Percentiles rank a stretch among this genome's conserved stretches.
Conservation (phyloP, 2,797 vertebrate species). For the Phrynocephalus guinanensis region DNA sequence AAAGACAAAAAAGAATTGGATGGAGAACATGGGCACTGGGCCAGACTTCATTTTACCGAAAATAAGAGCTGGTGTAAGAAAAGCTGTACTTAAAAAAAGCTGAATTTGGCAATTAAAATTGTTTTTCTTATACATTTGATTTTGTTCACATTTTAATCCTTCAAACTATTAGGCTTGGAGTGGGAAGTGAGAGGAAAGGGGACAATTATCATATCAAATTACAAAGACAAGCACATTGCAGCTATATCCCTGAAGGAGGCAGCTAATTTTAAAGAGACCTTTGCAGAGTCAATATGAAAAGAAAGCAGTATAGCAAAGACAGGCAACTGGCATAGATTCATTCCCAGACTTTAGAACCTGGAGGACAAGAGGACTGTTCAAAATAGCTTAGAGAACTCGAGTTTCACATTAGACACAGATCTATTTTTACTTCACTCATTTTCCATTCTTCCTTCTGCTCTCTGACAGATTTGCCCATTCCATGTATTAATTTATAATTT, state of each 20-base stretch:
- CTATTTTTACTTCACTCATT: conserved; percentile 29
- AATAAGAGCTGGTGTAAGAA: neutral
- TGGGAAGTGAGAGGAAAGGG: neutral
- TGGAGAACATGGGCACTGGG: neutral
- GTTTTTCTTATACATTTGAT: conserved; percentile 14
- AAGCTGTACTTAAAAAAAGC: neutral
- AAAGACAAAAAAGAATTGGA: no score
- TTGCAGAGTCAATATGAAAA: conserved; percentile 15
- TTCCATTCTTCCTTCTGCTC: conserved; percentile 33
- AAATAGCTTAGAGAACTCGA: conserved; percentile 18
- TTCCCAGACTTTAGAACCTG: conserved; percentile 30
- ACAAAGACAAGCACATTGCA: conserved; percentile 3
- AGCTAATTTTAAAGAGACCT: neutral
- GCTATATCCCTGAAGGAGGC: neutral
- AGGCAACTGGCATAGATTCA: conserved; percentile 24
- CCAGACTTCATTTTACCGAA: neutral
- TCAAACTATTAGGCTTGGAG: conserved; percentile 1
- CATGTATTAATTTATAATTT: conserved; percentile 63
- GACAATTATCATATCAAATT: neutral
- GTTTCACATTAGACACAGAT: neutral
- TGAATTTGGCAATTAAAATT: neutral
- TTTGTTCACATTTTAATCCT: neutral
- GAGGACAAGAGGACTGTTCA: neutral
- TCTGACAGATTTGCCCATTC: conserved; percentile 42
- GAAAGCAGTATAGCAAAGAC: neutral